phyloP scores from a whole-genome alignment of 1,140 invertebrate species.

The Heliconius hermathena region DNA sequence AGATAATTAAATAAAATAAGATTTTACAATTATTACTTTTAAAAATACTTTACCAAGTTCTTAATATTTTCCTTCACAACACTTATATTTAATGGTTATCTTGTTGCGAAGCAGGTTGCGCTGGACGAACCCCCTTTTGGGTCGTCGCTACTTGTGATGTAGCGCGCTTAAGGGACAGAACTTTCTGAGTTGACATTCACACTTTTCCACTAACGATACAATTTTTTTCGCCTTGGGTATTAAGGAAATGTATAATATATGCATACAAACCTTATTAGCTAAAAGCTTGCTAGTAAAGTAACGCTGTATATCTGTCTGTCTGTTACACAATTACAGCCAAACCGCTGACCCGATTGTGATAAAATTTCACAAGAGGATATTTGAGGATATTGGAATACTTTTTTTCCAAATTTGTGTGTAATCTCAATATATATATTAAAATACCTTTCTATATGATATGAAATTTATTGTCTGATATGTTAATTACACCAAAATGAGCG shows the following conservation, averaged over 20 bases:
- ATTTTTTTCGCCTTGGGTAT: background rate
- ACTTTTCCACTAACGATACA: constrained; percentile 2
- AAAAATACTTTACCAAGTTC: background rate
- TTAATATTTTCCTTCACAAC: background rate
- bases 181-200: background rate
- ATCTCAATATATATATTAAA: too few relatives aligned
- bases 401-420: too few relatives aligned
- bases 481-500: too few relatives aligned
- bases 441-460: too few relatives aligned
- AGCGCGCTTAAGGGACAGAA: background rate
- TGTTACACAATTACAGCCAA: too few relatives aligned
- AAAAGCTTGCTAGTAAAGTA: too few relatives aligned
- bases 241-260: background rate
- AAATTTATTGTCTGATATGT: too few relatives aligned
- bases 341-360: too few relatives aligned
- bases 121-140: background rate
- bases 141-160: background rate
- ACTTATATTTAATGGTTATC: constrained; percentile 8
- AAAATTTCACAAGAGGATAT: too few relatives aligned
- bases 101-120: background rate
- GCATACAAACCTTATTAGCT: background rate
- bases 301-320: too few relatives aligned
- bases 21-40: constrained; percentile 3
- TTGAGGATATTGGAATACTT: too few relatives aligned
- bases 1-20: background rate